Conservation (phyloP, 2,113 vertebrate species). For the Syngnathus floridae region DNA sequence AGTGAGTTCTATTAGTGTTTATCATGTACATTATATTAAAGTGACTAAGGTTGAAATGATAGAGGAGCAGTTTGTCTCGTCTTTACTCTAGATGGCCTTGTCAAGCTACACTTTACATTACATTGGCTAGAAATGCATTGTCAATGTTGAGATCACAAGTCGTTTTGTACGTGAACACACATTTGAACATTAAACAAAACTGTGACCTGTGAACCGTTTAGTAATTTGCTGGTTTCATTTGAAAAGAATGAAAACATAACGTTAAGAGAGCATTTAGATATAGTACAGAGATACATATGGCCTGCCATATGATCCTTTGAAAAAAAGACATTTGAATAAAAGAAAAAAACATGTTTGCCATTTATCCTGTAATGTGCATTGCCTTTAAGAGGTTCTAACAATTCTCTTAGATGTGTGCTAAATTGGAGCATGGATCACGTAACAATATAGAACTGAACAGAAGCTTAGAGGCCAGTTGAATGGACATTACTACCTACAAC, state of each 20-base stretch:
- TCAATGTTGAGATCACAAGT: no score
- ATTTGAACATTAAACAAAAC: no score
- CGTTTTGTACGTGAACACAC: no score
- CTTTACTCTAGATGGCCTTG: no score
- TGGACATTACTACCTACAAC: background rate
- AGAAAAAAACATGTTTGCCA: background rate
- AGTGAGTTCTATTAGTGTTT: background rate
- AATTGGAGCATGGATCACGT: conserved; percentile 16
- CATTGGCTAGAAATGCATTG: no score
- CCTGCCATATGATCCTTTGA: conserved; percentile 25
- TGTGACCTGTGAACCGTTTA: background rate
- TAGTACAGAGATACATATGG: conserved; percentile 24
- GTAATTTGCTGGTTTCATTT: background rate
- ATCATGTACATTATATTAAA: background rate
- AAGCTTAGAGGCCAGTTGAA: background rate
- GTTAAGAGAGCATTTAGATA: conserved; percentile 2
- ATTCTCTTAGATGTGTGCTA: conserved; percentile 32
- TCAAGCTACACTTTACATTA: no score
- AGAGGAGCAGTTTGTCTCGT: no score
- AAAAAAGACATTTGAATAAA: background rate
- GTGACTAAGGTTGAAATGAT: no score
- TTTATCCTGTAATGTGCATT: background rate
- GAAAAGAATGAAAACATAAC: background rate
- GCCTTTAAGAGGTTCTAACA: conserved; percentile 27
- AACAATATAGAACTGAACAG: conserved; percentile 3